Conservation (phyloP, 2,113 vertebrate genomes). For the Oryzias curvinotus region DNA sequence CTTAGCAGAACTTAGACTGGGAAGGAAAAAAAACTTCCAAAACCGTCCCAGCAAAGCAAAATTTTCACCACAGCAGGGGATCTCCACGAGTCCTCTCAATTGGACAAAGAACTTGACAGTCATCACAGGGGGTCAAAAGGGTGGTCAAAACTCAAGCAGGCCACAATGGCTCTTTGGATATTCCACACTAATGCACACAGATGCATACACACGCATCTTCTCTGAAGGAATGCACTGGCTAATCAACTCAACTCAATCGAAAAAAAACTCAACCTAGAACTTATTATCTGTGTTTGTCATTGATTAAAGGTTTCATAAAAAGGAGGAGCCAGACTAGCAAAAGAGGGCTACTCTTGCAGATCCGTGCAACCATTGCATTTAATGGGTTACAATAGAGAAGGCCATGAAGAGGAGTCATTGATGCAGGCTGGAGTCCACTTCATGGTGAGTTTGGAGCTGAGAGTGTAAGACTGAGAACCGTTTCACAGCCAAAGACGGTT, state of each 20-base stretch:
- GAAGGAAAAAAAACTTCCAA: slow-evolving; percentile 3
- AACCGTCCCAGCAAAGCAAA: slow-evolving; percentile 40
- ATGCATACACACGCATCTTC: slow-evolving; percentile 19
- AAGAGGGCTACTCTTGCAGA: slow-evolving; percentile 63
- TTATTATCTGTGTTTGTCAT: slow-evolving; percentile 64
- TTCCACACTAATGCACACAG: slow-evolving; percentile 3
- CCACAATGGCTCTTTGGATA: slow-evolving; percentile 45
- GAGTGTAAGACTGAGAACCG: slow-evolving; percentile 57
- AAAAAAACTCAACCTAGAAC: slow-evolving; percentile 61
- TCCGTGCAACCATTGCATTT: slow-evolving; percentile 47
- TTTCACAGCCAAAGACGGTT: slow-evolving; percentile 61
- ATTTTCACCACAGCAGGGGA: slow-evolving; percentile 25
- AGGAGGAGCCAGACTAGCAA: slow-evolving; percentile 34
- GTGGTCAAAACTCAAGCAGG: slow-evolving; percentile 63
- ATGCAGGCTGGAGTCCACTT: slow-evolving; percentile 68
- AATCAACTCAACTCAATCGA: slow-evolving; percentile 63
- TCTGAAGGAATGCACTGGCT: slow-evolving; percentile 72
- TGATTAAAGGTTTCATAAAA: slow-evolving; percentile 56
- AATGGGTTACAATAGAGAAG: slow-evolving; percentile 50
- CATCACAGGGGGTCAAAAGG: slow-evolving; percentile 62
- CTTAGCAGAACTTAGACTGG: slow-evolving; percentile 33
- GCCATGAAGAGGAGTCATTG: slow-evolving; percentile 75
- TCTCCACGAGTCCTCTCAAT: slow-evolving; percentile 45
- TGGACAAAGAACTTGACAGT: slow-evolving; percentile 61
- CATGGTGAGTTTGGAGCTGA: slow-evolving; percentile 66